These are phyloP conservation scores for Hemiscyllium ocellatum DNA, from an alignment of 2,113 vertebrate species.

Conservation along the genomic window DNA sequence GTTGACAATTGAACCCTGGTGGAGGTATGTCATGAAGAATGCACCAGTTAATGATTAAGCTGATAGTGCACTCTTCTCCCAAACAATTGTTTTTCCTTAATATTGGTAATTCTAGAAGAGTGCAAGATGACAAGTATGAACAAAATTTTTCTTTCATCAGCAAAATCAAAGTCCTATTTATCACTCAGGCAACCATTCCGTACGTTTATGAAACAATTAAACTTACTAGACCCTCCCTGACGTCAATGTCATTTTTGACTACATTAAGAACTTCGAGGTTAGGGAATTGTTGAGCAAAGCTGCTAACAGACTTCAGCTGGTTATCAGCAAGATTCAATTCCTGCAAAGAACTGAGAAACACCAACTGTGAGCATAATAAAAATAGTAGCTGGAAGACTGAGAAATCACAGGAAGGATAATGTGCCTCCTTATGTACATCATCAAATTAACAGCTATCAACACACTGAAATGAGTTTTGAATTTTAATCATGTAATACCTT, in stretches of 20 bases:
- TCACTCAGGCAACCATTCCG: not conserved
- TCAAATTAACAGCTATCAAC: slow-evolving; percentile 3
- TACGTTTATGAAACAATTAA: not conserved
- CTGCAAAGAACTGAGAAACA: slow-evolving; percentile 31
- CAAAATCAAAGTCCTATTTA: not conserved
- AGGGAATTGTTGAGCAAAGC: slow-evolving; percentile 20
- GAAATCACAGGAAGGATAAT: not conserved
- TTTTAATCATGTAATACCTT: slow-evolving; percentile 12
- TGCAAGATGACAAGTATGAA: too few relatives aligned
- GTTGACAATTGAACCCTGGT: too few relatives aligned
- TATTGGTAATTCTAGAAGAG: too few relatives aligned
- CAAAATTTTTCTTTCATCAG: too few relatives aligned
- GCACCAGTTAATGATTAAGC: too few relatives aligned
- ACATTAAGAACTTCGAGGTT: slow-evolving; percentile 7
- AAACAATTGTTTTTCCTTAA: too few relatives aligned
- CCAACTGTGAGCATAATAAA: not conserved
- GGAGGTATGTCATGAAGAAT: too few relatives aligned
- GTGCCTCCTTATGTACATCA: not conserved
- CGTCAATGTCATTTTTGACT: not conserved
- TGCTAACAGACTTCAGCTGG: slow-evolving; percentile 21
- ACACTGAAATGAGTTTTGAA: not conserved
- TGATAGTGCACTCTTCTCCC: too few relatives aligned
- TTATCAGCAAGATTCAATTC: slow-evolving; percentile 28
- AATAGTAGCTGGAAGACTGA: not conserved
- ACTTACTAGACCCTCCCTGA: slow-evolving; percentile 4